phyloP scores from a whole-genome alignment of 2,888 invertebrate species.

The Orthonychiurus folsomi region DNA sequence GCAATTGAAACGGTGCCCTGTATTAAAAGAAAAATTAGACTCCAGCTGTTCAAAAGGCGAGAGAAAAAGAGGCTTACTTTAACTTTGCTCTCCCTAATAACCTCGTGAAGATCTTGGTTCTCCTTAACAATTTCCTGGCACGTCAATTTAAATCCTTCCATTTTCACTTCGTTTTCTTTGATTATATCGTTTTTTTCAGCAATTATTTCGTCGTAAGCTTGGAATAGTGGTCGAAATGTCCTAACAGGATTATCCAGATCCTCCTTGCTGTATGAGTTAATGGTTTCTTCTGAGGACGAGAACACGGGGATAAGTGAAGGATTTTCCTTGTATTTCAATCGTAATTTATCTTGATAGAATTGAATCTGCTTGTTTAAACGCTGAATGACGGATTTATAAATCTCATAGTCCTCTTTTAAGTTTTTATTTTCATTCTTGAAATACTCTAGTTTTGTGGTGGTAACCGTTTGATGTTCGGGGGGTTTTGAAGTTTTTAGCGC shows the following conservation, averaged over 20 bases:
- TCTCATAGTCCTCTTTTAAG: slow-evolving; percentile 33
- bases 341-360: slow-evolving; percentile 32
- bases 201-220: slow-evolving; percentile 38
- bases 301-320: slow-evolving; percentile 27
- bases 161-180: slow-evolving; percentile 27
- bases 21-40: too few relatives aligned
- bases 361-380: slow-evolving; percentile 34
- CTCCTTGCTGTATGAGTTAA: neutral
- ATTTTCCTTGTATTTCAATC: slow-evolving; percentile 15
- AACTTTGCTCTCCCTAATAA: slow-evolving; percentile 24
- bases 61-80: too few relatives aligned
- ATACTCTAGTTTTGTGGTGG: too few relatives aligned
- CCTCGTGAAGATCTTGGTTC: slow-evolving; percentile 33
- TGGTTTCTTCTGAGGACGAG: slow-evolving; percentile 20
- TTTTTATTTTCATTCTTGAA: slow-evolving; percentile 32
- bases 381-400: slow-evolving; percentile 32
- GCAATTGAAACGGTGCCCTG: slow-evolving; percentile 35
- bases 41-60: too few relatives aligned
- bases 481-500: too few relatives aligned
- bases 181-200: slow-evolving; percentile 36
- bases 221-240: slow-evolving; percentile 26
- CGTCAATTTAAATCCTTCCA: slow-evolving; percentile 28
- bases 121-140: slow-evolving; percentile 28
- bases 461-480: too few relatives aligned
- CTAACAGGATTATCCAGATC: slow-evolving; percentile 20